These are phyloP conservation scores for Leptodirus hochenwartii DNA, from an alignment of 2,888 invertebrate genomes.

Conservation along the genomic window DNA sequence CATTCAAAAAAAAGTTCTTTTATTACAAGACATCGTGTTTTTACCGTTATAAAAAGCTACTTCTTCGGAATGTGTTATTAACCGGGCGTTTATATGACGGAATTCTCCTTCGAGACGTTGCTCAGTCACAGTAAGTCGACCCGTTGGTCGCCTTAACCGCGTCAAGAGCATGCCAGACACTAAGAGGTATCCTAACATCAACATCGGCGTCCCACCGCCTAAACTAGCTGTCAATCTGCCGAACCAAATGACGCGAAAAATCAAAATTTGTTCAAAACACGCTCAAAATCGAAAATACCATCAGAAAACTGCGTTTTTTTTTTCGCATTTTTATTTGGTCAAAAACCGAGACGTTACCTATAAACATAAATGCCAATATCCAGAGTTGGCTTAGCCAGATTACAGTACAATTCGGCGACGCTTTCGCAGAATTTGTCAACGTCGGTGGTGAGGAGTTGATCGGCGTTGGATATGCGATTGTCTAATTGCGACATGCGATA, in stretches of 20 bases:
- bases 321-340: no score
- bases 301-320: no score
- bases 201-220: slow-evolving; percentile 75
- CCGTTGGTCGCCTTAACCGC: slow-evolving; percentile 72
- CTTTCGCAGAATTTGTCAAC: slow-evolving; percentile 96
- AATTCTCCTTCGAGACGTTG: slow-evolving; percentile 98
- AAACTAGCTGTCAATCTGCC: slow-evolving; percentile 60
- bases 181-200: slow-evolving; percentile 75
- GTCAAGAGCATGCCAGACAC: slow-evolving; percentile 77
- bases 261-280: no score
- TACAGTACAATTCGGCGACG: slow-evolving; percentile 88
- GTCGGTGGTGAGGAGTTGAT: slow-evolving; percentile 89
- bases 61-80: slow-evolving; percentile 96
- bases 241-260: no score
- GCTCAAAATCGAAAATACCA: no score
- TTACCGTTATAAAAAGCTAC: slow-evolving; percentile 67
- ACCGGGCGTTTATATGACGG: slow-evolving; percentile 84
- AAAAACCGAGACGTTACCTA: no score
- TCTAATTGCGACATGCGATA: slow-evolving; percentile 94
- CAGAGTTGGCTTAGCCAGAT: slow-evolving; percentile 85
- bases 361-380: slow-evolving; percentile 92
- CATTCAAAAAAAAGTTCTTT: no score
- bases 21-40: no score
- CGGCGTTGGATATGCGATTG: slow-evolving; percentile 87
- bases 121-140: slow-evolving; percentile 75